phyloP scores from a whole-genome alignment of 1,140 invertebrate species.

The Heterodera schachtii region DNA sequence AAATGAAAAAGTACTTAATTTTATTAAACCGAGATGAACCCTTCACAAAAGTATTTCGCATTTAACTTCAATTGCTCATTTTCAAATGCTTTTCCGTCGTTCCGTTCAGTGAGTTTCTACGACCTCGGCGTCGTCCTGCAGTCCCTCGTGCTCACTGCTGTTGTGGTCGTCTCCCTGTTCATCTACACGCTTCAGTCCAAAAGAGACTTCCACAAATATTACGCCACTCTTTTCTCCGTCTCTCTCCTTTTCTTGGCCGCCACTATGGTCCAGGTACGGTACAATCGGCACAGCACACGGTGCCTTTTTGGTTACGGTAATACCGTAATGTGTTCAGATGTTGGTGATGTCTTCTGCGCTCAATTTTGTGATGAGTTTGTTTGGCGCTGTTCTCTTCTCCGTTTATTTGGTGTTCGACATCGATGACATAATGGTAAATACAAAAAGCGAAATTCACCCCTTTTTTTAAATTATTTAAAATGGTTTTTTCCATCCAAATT shows the following conservation, averaged over 20 bases:
- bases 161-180: constrained; percentile 68
- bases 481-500: no score
- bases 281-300: not conserved
- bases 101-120: constrained; percentile 68
- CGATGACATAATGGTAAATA: constrained; percentile 48
- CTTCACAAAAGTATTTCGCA: no score
- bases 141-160: constrained; percentile 67
- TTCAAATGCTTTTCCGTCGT: not conserved
- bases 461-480: not conserved
- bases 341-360: constrained; percentile 67
- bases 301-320: no score
- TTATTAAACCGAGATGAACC: no score
- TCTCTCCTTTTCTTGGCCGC: constrained; percentile 56
- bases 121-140: constrained; percentile 67
- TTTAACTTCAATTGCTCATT: no score
- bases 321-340: constrained; percentile 60
- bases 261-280: constrained; percentile 45
- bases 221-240: constrained; percentile 54
- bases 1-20: no score
- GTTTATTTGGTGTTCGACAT: constrained; percentile 69
- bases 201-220: constrained; percentile 67
- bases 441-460: not conserved
- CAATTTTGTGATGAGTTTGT: constrained; percentile 66
- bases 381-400: constrained; percentile 68
- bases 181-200: constrained; percentile 69